These are phyloP conservation scores for Vespertilio murinus DNA, from an alignment of 2,797 vertebrate genomes.

Conservation along the genomic window DNA sequence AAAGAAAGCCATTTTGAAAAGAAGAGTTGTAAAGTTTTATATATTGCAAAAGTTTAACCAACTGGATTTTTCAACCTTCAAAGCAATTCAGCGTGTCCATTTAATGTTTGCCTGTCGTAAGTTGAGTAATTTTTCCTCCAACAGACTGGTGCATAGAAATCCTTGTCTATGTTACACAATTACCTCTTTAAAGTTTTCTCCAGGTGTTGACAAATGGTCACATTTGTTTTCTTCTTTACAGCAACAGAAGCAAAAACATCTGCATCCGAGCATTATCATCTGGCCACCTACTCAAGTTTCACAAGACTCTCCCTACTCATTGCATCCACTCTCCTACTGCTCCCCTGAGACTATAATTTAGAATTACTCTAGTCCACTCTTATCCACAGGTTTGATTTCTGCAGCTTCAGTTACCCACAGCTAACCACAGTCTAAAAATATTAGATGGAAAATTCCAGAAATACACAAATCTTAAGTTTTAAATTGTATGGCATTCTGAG, in stretches of 20 bases:
- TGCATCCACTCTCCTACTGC: not conserved
- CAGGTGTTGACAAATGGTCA: slow-evolving; percentile 67
- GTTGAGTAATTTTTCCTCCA: slow-evolving; percentile 39
- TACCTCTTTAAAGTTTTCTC: slow-evolving; percentile 70
- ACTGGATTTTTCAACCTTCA: slow-evolving; percentile 50
- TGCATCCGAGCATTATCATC: not conserved
- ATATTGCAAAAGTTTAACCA: slow-evolving; percentile 59
- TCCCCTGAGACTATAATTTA: not conserved
- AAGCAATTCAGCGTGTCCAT: slow-evolving; percentile 38
- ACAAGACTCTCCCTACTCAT: not conserved
- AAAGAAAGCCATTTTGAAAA: slow-evolving; percentile 32
- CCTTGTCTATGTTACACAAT: slow-evolving; percentile 45
- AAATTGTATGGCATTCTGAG: not conserved
- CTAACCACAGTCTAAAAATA: not conserved
- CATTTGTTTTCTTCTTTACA: slow-evolving; percentile 28
- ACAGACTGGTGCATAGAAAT: slow-evolving; percentile 53
- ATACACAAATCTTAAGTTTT: not conserved
- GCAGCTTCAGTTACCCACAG: not conserved
- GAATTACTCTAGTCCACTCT: not conserved
- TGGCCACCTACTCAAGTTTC: not conserved
- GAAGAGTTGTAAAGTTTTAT: slow-evolving; percentile 62
- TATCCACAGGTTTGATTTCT: not conserved
- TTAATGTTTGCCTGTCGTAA: slow-evolving; percentile 65
- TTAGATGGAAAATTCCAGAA: not conserved
- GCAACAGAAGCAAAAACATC: slow-evolving; percentile 29